These are phyloP conservation scores for Eciton burchellii DNA, from an alignment of 1,140 invertebrate species.

Conservation along the genomic window DNA sequence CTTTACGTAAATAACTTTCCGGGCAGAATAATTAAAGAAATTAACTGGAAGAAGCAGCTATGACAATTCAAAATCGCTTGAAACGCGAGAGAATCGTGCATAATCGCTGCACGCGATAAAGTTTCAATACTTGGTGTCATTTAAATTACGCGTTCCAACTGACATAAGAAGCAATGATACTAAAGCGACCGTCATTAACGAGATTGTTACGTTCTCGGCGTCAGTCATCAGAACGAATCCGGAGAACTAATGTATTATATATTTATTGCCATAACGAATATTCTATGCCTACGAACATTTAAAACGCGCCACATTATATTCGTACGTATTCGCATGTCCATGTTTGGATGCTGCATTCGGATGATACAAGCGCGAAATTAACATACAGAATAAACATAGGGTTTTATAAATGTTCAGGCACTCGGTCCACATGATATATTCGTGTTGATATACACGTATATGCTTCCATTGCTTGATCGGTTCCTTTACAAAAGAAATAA, in stretches of 20 bases:
- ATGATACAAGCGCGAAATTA: conserved; percentile 13
- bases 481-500: neutral
- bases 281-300: conserved; percentile 31
- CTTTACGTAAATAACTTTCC: neutral
- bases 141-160: neutral
- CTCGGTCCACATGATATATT: conserved; percentile 23
- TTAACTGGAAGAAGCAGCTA: conserved; percentile 12
- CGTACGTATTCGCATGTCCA: neutral
- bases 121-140: conserved; percentile 15
- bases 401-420: conserved; percentile 33
- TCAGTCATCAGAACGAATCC: neutral
- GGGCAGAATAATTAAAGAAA: neutral
- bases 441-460: conserved; percentile 29
- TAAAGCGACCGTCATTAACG: neutral
- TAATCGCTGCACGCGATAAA: neutral
- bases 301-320: conserved; percentile 37
- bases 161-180: neutral
- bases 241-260: conserved; percentile 23
- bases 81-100: conserved; percentile 28
- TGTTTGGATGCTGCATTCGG: neutral
- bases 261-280: conserved; percentile 26
- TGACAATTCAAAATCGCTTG: conserved; percentile 19
- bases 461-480: conserved; percentile 1
- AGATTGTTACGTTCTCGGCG: neutral
- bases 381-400: conserved; percentile 5